Percentiles rank a stretch among this genome's conserved stretches.
phyloP scores from a whole-genome alignment of 2,888 invertebrate genomes.

The Rhorus exstirpatorius region DNA sequence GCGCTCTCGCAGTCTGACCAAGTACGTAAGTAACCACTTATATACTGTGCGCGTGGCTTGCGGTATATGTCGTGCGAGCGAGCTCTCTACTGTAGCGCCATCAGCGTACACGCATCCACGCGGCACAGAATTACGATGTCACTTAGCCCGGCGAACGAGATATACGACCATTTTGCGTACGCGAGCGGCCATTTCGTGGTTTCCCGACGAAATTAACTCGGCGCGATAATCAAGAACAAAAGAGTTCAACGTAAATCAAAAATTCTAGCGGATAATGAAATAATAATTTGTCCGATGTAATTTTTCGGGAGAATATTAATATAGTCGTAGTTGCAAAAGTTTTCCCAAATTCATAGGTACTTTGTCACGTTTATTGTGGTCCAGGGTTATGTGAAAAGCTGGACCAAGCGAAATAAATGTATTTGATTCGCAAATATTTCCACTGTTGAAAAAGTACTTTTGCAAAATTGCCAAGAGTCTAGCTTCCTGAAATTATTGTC shows the following conservation, averaged over 20 bases:
- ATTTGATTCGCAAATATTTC: no score
- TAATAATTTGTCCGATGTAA: neutral
- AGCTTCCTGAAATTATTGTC: no score
- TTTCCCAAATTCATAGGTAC: neutral
- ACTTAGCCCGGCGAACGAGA: constrained; percentile 20
- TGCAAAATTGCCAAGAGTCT: no score
- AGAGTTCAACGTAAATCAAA: constrained; percentile 27
- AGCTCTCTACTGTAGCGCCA: constrained; percentile 11
- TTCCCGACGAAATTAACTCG: constrained; percentile 12
- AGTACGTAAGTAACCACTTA: constrained; percentile 61
- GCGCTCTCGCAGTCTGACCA: constrained; percentile 45
- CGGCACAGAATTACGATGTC: constrained; percentile 1
- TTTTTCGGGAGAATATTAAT: constrained; percentile 5
- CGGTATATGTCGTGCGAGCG: constrained; percentile 23
- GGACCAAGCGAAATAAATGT: no score
- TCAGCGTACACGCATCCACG: neutral
- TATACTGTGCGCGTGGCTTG: constrained; percentile 45
- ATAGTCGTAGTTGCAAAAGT: neutral
- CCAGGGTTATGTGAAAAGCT: no score
- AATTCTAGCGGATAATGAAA: neutral
- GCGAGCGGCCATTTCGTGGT: constrained; percentile 36
- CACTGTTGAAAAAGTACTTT: no score
- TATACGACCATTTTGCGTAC: constrained; percentile 24
- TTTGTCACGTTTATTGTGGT: no score
- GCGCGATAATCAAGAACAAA: constrained; percentile 2